Evolutionary conservation across 2,113 vertebrate genomes (phyloP), one percentile per base, ranked within the genome.

Genomic region (Catharus fuscescens): DNA sequence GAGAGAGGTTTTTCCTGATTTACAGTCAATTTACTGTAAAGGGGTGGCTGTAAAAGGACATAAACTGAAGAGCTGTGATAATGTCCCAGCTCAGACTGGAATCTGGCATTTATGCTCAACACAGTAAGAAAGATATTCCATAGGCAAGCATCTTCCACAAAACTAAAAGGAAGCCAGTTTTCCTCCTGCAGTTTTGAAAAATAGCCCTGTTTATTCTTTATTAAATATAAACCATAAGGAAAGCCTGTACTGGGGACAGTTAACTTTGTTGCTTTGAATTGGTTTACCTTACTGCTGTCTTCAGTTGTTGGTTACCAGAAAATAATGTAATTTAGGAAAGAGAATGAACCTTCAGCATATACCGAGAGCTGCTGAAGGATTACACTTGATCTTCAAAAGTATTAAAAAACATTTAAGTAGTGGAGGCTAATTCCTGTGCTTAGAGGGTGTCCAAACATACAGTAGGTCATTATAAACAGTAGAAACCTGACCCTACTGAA

Each of bases 1-100:
- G 62, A 53, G 77, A 74, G 38, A 48, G 18, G 16, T 77, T 92
- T 83, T 90, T 50, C 26, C 73, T 93, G 80, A 93, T 97, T 96
- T 96, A 93, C 34, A 94, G 62, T 92, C 83, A 87, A 92, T 93
- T 97, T 95, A 66, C n/a, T 82, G 50, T 44, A 88, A 90, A 86
- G 77, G 31, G 14, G 59, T 90, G 69, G 65, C 71, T 95, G 53
- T 86, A 96, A 97, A 97, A 91, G 38, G 45, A 64, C 77, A 82
- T 87, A 96, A 93, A 97, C 82, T 57, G 77, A 93, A 90, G 88
- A 91, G 64, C 53, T 74, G 6, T 78, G 84, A 90, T 96, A 94
- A 95, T 21, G 2, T 81, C 64, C 54, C 54, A 83, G 62, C 73
- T 95, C 56, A 91, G 86, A 88, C 47, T 82, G 65, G 54, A 91